Evolutionary conservation across 2,797 vertebrate genomes (phyloP).

Genomic region (Tamandua tetradactyla): DNA sequence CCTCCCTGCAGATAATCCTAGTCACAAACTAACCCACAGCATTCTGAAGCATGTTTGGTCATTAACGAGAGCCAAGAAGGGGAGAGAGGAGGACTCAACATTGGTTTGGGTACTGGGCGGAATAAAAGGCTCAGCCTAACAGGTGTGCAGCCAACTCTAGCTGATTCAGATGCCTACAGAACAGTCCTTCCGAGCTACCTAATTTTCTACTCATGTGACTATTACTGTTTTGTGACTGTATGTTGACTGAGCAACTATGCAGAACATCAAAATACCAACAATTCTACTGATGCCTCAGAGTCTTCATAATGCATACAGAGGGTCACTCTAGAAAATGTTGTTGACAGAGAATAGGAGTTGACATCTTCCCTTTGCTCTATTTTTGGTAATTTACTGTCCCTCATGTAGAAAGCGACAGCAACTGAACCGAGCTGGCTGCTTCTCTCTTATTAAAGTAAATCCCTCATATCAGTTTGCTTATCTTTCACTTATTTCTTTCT

Average conservation of each 20-base stretch:
- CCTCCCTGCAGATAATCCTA: not conserved
- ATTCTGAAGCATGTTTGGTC: not conserved
- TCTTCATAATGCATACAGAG: not conserved
- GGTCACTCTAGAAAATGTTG: not conserved
- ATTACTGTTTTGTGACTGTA: not conserved
- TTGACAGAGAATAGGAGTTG: not conserved
- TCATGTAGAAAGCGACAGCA: not conserved
- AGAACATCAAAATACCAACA: not conserved
- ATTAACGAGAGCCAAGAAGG: rapidly evolving
- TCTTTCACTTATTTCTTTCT: not conserved
- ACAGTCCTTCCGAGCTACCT: not conserved
- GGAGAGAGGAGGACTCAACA: rapidly evolving
- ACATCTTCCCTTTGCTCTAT: not conserved
- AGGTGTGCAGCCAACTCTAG: not conserved
- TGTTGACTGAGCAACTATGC: not conserved
- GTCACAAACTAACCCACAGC: not conserved
- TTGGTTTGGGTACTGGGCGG: not conserved
- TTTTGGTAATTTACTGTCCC: not conserved
- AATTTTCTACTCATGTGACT: not conserved
- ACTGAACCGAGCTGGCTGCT: not conserved
- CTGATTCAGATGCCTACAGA: not conserved
- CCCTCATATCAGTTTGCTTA: not conserved
- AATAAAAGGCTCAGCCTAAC: not conserved
- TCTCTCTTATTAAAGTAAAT: not conserved
- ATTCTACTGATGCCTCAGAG: not conserved